Conservation (phyloP, 92 coral and sea anemone species). For the Epizoanthus rinbou region DNA sequence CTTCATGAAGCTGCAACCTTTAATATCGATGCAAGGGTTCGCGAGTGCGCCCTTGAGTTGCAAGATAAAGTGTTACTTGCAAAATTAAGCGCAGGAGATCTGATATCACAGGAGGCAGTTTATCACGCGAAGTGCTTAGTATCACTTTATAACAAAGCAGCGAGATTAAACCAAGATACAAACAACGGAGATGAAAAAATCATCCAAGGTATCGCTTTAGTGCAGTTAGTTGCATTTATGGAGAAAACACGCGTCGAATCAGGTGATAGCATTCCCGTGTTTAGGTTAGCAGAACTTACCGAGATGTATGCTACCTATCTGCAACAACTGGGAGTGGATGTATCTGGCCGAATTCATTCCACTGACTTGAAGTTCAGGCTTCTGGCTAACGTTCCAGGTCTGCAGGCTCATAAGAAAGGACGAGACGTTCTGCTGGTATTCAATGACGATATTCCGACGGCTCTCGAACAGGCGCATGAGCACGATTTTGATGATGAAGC, state of each 20-base stretch:
- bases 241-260: slow-evolving; percentile 61
- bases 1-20: slow-evolving; percentile 61
- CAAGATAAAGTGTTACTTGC: slow-evolving; percentile 45
- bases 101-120: slow-evolving; percentile 64
- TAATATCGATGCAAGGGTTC: slow-evolving; percentile 56
- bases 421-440: slow-evolving; percentile 37
- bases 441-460: slow-evolving; percentile 23
- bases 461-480: neutral
- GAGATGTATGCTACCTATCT: slow-evolving; percentile 31
- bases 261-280: slow-evolving; percentile 34
- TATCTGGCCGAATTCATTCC: slow-evolving; percentile 5
- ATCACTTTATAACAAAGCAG: slow-evolving; percentile 55
- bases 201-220: slow-evolving; percentile 48
- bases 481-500: slow-evolving; percentile 33
- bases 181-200: slow-evolving; percentile 31
- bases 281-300: slow-evolving; percentile 51
- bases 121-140: slow-evolving; percentile 61
- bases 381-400: slow-evolving; percentile 29
- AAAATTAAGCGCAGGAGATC: slow-evolving; percentile 57
- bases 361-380: slow-evolving; percentile 15
- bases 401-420: slow-evolving; percentile 41
- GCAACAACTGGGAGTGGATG: slow-evolving; percentile 29
- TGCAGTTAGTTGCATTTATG: slow-evolving; percentile 59
- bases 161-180: slow-evolving; percentile 14
- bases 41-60: slow-evolving; percentile 46